Base-by-base conservation (phyloP, 2,113 vertebrate species). In the Pteropus alecto region DNA sequence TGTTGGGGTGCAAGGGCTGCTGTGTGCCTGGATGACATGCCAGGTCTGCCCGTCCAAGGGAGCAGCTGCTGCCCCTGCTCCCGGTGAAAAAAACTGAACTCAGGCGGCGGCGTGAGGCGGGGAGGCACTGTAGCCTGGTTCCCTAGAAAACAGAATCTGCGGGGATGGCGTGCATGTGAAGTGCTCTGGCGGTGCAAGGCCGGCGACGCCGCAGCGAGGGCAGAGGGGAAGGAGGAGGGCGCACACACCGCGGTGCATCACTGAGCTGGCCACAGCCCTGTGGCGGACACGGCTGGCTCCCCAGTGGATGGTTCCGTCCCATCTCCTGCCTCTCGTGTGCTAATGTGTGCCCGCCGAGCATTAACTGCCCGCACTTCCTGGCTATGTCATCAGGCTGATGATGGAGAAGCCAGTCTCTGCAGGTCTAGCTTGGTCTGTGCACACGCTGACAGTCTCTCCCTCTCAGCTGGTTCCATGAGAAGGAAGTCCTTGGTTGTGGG, bases 181-280 rank as follows among this genome's bases (percentile, higher is more conserved):
- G 14, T 85, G 51, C 61, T 46, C 38, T 43, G 61, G 67, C 46
- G 60, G 38, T 48, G 51, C 13, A 58, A 46, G 48, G 16, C 46
- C 54, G 19, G 16, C 11, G 60, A 48, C 77, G 35, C 48, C 48
- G 30, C n/a, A 58, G 38, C 8, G 48, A 67, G 67, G 46, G 65
- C 38, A 48, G 30, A 35, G 54, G 67, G 78, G 33, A 35, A 71
- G 41, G 26, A 46, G 82, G 35, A 30, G 56, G n/a, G 35, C 6
- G 6, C 1, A 18, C 6, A 12, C 56, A 12, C 1, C 8, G 26
- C 1, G 6, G 46, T 48, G 8, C 22, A 2, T 38, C 7, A 14
- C 70, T 28, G 35, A 86, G 71, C 46, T 67, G 28, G 46, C 38
- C 70, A 58, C n/a, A 41, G 78, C 26, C 15, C 63, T 63, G 77